phyloP scores from a whole-genome alignment of 2,113 vertebrate genomes.

The Albula glossodonta region DNA sequence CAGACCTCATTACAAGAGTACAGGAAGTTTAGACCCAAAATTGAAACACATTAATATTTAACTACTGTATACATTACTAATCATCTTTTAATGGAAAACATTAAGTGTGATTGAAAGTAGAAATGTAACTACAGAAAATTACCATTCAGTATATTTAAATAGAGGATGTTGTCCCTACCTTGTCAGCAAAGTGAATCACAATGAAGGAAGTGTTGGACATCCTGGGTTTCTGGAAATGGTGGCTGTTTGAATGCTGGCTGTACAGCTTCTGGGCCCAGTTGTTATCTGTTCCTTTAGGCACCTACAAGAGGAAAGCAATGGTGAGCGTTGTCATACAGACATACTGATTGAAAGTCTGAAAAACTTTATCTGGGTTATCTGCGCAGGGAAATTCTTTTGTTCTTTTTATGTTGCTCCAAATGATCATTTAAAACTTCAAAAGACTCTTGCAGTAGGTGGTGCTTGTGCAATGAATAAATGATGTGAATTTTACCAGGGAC shows the following conservation, averaged over 20 bases:
- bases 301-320: constrained; percentile 58
- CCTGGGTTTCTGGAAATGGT: constrained; percentile 86
- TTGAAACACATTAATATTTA: background rate
- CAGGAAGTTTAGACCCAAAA: background rate
- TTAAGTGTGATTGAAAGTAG: background rate
- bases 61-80: background rate
- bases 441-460: constrained; percentile 4
- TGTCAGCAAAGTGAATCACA: constrained; percentile 84
- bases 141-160: too few relatives aligned
- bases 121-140: too few relatives aligned
- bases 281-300: constrained; percentile 88
- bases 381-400: constrained; percentile 22
- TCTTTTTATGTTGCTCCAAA: constrained; percentile 26
- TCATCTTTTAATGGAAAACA: background rate
- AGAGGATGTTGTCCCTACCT: constrained; percentile 63
- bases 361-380: constrained; percentile 33
- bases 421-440: constrained; percentile 42
- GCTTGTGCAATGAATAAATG: constrained; percentile 26
- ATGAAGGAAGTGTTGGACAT: constrained; percentile 89
- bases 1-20: background rate
- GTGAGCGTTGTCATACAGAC: constrained; percentile 3
- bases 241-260: constrained; percentile 68
- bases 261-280: constrained; percentile 92
- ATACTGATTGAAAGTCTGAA: background rate
- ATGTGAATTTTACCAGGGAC: background rate